A percentile compares a stretch with the other conserved stretches of the same genome.
phyloP scores from a whole-genome alignment of 2,113 vertebrate genomes.

The Silurus glanis region DNA sequence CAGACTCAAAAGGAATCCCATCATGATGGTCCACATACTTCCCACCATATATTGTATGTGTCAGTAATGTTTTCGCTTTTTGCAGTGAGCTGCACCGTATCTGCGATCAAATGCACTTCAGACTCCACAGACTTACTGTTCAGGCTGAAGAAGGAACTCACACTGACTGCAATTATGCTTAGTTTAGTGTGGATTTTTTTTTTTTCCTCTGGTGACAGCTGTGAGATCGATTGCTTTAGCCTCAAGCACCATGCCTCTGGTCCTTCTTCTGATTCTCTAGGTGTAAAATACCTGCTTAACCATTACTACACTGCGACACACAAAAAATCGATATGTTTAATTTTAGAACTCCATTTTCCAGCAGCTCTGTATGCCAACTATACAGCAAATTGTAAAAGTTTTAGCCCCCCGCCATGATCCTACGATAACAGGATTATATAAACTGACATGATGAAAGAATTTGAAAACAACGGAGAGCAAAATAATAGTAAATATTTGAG shows the following conservation, averaged over 20 bases:
- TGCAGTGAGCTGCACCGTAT: not conserved
- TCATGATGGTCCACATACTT: too few relatives aligned
- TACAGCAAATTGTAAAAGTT: not conserved
- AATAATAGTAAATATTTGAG: not conserved
- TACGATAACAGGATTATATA: not conserved
- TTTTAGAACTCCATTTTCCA: constrained; percentile 38
- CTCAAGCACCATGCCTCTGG: constrained; percentile 3
- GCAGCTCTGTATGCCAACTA: not conserved
- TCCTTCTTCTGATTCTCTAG: constrained; percentile 28
- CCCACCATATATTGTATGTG: too few relatives aligned
- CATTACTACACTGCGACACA: not conserved
- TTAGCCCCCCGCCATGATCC: not conserved
- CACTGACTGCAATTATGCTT: constrained; percentile 24
- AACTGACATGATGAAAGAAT: not conserved
- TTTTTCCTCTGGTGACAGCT: constrained; percentile 14
- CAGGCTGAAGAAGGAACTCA: constrained; percentile 3
- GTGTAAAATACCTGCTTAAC: not conserved
- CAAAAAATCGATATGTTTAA: constrained; percentile 42
- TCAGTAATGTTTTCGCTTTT: not conserved
- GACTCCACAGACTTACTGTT: constrained; percentile 18
- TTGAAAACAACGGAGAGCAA: not conserved
- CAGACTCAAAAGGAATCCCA: too few relatives aligned
- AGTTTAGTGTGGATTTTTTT: constrained; percentile 29
- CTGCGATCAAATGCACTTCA: not conserved
- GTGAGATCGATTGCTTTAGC: constrained; percentile 36